Evolutionary conservation across 1,140 invertebrate species (phyloP).

Genomic region (Drosophila mojavensis): DNA sequence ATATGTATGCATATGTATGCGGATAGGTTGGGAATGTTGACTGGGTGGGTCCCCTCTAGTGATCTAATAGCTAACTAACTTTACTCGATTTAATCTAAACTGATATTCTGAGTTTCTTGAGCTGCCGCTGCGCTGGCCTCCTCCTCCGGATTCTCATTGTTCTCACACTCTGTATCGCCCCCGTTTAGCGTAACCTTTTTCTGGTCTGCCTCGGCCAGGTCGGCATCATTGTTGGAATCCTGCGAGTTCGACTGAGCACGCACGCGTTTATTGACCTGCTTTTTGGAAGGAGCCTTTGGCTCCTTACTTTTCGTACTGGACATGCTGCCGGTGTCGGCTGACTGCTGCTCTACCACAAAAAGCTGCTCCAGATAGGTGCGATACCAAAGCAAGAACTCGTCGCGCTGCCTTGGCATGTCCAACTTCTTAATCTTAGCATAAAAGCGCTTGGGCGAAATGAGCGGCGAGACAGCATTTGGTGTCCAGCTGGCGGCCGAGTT

Average conservation of each 20-base stretch:
- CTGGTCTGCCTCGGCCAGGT: constrained; percentile 86
- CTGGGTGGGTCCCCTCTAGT: constrained; percentile 14
- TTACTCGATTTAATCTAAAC: constrained; percentile 34
- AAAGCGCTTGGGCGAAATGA: constrained; percentile 78
- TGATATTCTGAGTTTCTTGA: constrained; percentile 28
- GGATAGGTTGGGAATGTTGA: constrained; percentile 60
- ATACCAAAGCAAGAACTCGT: constrained; percentile 76
- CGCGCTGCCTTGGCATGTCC: constrained; percentile 70
- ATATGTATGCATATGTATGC: neutral
- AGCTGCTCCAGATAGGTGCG: constrained; percentile 71
- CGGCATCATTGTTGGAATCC: constrained; percentile 83
- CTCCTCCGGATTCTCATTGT: constrained; percentile 76
- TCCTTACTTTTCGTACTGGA: constrained; percentile 19
- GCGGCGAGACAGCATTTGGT: constrained; percentile 41
- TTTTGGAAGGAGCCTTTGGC: constrained; percentile 13
- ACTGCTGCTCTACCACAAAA: constrained; percentile 67
- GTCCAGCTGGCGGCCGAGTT: constrained; percentile 62
- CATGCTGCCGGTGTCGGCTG: constrained; percentile 28
- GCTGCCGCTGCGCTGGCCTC: constrained; percentile 47
- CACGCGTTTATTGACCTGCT: constrained; percentile 56
- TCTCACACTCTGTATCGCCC: constrained; percentile 62
- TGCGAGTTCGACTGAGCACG: constrained; percentile 63
- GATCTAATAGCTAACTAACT: neutral
- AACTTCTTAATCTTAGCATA: constrained; percentile 81
- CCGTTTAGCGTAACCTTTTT: constrained; percentile 71